Conservation (phyloP, 2,797 vertebrate species). For the Sitta carolinensis region DNA sequence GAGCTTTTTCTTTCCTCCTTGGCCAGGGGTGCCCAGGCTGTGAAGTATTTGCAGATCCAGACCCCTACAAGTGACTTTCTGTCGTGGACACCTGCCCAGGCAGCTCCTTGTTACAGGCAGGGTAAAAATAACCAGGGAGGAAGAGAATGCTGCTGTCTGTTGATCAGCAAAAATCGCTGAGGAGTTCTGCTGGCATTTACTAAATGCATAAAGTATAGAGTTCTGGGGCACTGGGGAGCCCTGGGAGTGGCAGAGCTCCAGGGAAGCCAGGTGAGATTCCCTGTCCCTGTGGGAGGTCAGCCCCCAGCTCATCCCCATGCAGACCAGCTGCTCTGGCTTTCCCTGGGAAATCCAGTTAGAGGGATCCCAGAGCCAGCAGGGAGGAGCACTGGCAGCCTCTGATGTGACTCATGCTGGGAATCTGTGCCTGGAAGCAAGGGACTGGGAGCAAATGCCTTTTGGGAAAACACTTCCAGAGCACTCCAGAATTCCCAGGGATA, state of each 20-base stretch:
- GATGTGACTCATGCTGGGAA: fast-evolving
- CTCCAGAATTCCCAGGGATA: not conserved
- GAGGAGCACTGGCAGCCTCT: not conserved
- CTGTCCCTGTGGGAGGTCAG: not conserved
- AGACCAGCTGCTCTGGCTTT: not conserved
- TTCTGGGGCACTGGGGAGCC: not conserved
- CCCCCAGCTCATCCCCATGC: not conserved
- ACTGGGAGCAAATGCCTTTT: not conserved
- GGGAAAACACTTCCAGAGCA: not conserved
- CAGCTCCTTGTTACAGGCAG: not conserved
- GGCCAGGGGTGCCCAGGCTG: not conserved
- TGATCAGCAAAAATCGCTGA: not conserved
- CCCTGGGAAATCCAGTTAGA: not conserved
- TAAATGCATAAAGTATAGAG: not conserved
- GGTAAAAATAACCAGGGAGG: not conserved
- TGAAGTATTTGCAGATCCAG: not conserved
- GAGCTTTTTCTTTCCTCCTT: not conserved
- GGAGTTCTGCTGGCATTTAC: not conserved
- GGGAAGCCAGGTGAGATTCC: not conserved
- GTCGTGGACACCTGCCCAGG: not conserved
- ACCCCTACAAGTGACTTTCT: not conserved
- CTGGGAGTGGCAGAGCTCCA: not conserved
- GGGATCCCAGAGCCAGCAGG: not conserved
- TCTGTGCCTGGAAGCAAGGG: not conserved
- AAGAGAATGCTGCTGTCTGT: not conserved